Conservation (phyloP, 2,888 invertebrate genomes). For the Acronicta aceris region DNA sequence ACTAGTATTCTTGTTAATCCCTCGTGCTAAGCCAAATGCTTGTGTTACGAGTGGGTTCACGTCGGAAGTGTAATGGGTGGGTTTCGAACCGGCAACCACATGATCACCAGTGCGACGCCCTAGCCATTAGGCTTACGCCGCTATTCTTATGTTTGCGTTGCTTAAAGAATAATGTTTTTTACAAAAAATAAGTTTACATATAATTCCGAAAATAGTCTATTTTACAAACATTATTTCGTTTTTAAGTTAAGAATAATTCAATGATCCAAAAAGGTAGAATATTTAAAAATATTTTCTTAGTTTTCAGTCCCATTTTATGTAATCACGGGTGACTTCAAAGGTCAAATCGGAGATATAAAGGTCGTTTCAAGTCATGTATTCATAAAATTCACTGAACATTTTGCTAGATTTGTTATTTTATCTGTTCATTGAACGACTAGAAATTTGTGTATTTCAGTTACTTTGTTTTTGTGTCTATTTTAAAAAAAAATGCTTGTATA, state of each 20-base stretch:
- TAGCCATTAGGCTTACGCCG: too few relatives aligned
- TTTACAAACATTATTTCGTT: neutral
- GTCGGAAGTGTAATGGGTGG: too few relatives aligned
- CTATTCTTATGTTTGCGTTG: too few relatives aligned
- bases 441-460: neutral
- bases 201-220: too few relatives aligned
- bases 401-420: conserved; percentile 7
- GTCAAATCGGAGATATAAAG: neutral
- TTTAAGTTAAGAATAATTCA: conserved; percentile 7
- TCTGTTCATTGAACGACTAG: conserved; percentile 1
- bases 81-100: too few relatives aligned
- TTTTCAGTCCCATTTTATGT: conserved; percentile 5
- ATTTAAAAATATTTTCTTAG: conserved; percentile 6
- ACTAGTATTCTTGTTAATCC: too few relatives aligned
- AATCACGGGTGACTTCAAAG: neutral
- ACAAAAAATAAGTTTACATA: too few relatives aligned
- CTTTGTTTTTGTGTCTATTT: neutral
- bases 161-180: too few relatives aligned
- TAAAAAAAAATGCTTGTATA: too few relatives aligned
- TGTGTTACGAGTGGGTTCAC: too few relatives aligned
- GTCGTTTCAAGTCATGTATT: conserved; percentile 4
- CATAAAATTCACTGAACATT: conserved; percentile 8
- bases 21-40: too few relatives aligned
- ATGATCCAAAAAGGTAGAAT: conserved; percentile 1
- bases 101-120: too few relatives aligned